Evolutionary conservation across 1,140 invertebrate genomes (phyloP).

Genomic region (Musca domestica): DNA sequence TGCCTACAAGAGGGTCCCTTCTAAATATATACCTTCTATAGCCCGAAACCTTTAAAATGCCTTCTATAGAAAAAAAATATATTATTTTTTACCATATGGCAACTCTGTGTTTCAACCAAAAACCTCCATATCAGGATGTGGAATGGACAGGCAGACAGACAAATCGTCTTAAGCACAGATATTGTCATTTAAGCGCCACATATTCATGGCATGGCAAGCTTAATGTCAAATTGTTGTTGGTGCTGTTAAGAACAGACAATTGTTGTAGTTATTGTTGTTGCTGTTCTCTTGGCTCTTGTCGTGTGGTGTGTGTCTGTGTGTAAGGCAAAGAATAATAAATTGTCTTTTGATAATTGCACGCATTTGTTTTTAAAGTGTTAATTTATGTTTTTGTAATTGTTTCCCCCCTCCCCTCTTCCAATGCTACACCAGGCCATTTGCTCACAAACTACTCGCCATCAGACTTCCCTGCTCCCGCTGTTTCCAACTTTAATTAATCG

Average conservation of each 20-base stretch:
- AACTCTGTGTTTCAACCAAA: too few species aligned
- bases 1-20: too few species aligned
- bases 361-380: constrained; percentile 21
- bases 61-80: too few species aligned
- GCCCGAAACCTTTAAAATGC: too few species aligned
- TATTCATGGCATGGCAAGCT: neutral
- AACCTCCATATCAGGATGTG: neutral
- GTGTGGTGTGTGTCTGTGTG: too few species aligned
- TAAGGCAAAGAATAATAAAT: constrained; percentile 6
- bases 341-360: constrained; percentile 21
- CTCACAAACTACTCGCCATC: neutral
- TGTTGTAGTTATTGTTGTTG: too few species aligned
- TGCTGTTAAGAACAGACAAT: too few species aligned
- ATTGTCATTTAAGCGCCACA: constrained; percentile 9
- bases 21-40: too few species aligned
- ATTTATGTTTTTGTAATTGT: constrained; percentile 20
- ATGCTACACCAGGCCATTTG: neutral
- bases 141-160: neutral
- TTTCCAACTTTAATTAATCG: constrained; percentile 10
- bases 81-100: too few species aligned
- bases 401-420: neutral
- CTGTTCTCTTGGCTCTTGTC: too few species aligned
- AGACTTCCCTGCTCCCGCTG: neutral
- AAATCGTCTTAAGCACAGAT: neutral
- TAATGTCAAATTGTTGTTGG: too few species aligned